These are phyloP conservation scores for Trachelus stipa DNA, from an alignment of 2,888 invertebrate species.

Conservation along the genomic window DNA sequence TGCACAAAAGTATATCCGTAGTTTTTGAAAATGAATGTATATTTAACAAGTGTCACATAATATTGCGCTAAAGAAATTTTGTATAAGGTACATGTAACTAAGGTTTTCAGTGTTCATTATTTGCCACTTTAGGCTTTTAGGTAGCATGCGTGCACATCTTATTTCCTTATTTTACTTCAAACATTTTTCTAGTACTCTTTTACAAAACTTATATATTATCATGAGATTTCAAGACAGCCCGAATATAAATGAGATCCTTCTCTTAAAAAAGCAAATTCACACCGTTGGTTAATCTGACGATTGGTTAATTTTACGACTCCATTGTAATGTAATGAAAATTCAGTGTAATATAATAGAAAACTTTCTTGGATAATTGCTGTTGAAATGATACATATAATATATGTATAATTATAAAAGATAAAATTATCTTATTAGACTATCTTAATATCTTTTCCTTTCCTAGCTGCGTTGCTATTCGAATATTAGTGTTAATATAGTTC, in stretches of 20 bases:
- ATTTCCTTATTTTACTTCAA: not conserved
- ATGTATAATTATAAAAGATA: too few species aligned
- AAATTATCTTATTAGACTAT: too few species aligned
- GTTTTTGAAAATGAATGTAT: not conserved
- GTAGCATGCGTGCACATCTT: not conserved
- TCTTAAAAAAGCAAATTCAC: not conserved
- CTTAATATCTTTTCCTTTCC: not conserved
- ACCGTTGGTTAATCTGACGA: not conserved
- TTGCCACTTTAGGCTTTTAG: not conserved
- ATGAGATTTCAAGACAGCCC: not conserved
- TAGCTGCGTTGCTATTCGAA: not conserved
- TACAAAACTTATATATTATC: not conserved
- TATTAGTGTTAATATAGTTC: not conserved
- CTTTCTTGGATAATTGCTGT: not conserved
- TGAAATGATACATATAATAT: not conserved
- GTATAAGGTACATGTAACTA: not conserved
- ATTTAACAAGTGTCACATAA: not conserved
- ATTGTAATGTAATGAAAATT: not conserved
- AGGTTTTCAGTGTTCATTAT: not conserved
- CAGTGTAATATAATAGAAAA: not conserved
- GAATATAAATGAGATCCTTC: not conserved
- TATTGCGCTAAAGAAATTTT: not conserved
- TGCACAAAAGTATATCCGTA: not conserved
- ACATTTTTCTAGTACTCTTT: not conserved
- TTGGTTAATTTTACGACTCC: not conserved